Conservation (phyloP, 2,888 invertebrate species). For the Caenorhabditis sinica region DNA sequence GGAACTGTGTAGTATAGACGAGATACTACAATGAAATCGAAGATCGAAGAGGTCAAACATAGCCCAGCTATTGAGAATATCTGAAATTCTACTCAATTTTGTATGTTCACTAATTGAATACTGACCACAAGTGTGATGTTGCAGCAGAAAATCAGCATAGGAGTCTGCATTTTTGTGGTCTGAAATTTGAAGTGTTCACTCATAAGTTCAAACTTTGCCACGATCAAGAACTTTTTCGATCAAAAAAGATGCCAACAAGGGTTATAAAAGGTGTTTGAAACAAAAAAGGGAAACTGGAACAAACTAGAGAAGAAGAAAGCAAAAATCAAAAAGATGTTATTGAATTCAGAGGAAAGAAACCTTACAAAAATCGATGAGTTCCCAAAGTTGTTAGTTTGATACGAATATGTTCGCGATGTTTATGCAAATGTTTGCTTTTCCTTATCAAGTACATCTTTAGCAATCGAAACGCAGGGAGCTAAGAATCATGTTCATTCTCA, state of each 20-base stretch:
- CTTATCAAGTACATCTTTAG: slow-evolving; percentile 4
- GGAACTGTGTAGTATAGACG: slow-evolving; percentile 71
- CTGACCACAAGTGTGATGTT: slow-evolving; percentile 63
- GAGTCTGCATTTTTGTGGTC: slow-evolving; percentile 49
- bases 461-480: not conserved
- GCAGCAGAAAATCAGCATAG: slow-evolving; percentile 54
- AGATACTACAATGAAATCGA: slow-evolving; percentile 71
- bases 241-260: too few species aligned
- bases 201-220: not conserved
- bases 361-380: slow-evolving; percentile 41
- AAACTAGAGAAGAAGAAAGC: not conserved
- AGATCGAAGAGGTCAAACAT: slow-evolving; percentile 69
- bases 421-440: slow-evolving; percentile 33
- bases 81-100: slow-evolving; percentile 24
- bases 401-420: slow-evolving; percentile 18
- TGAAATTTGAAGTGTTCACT: slow-evolving; percentile 8
- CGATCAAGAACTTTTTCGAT: not conserved
- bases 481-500: not conserved
- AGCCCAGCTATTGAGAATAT: slow-evolving; percentile 62
- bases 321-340: not conserved
- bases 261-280: not conserved
- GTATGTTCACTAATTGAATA: not conserved
- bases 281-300: not conserved
- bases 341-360: slow-evolving; percentile 1
- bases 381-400: not conserved